Evolutionary conservation across 2,888 invertebrate genomes (phyloP).

Genomic region (Trisateles emortualis): DNA sequence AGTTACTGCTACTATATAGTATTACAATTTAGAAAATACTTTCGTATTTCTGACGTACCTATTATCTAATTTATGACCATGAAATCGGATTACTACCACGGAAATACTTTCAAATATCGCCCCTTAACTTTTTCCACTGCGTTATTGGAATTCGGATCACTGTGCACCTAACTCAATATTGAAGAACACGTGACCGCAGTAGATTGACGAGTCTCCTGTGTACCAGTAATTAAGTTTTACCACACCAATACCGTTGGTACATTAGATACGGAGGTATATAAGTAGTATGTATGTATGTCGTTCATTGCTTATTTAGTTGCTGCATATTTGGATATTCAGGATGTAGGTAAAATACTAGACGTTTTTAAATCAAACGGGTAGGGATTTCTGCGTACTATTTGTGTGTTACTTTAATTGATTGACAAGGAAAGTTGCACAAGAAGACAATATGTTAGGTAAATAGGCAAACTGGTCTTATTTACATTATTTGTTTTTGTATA

Average conservation of each 20-base stretch:
- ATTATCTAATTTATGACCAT: slow-evolving; percentile 14
- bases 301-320: not conserved
- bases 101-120: slow-evolving; percentile 56
- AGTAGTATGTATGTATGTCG: not conserved
- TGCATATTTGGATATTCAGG: not conserved
- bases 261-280: slow-evolving; percentile 6
- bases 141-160: slow-evolving; percentile 50
- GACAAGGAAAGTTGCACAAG: not conserved
- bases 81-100: slow-evolving; percentile 40
- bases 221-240: slow-evolving; percentile 55
- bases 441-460: not conserved
- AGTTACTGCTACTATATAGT: no score
- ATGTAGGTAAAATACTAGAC: slow-evolving; percentile 1
- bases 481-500: no score
- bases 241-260: slow-evolving; percentile 35
- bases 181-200: slow-evolving; percentile 70
- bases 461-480: no score
- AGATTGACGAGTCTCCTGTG: slow-evolving; percentile 71
- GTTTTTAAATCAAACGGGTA: not conserved
- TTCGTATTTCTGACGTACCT: not conserved
- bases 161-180: slow-evolving; percentile 62
- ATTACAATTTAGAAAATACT: no score
- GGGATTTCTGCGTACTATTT: slow-evolving; percentile 2
- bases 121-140: slow-evolving; percentile 50
- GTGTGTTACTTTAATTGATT: slow-evolving; percentile 2